These are phyloP conservation scores for Silurus glanis DNA, from an alignment of 2,113 vertebrate genomes.

Conservation along the genomic window DNA sequence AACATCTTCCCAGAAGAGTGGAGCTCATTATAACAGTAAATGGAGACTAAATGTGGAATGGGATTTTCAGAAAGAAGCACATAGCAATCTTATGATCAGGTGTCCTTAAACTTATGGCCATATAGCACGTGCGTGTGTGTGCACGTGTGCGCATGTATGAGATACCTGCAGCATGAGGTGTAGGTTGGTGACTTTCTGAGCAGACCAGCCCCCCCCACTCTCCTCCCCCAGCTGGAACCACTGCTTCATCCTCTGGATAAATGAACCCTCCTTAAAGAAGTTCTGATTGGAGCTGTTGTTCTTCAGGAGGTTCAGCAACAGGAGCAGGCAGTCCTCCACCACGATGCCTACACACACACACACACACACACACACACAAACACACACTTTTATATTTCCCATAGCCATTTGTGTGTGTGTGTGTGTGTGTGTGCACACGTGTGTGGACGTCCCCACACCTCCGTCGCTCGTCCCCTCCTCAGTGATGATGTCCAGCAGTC, in stretches of 20 bases:
- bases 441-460: conserved; percentile 70
- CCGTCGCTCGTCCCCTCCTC: conserved; percentile 96
- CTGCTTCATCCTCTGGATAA: conserved; percentile 96
- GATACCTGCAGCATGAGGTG: conserved; percentile 95
- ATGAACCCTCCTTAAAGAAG: conserved; percentile 98
- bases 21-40: no score
- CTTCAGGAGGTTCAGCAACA: conserved; percentile 90
- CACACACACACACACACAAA: not conserved
- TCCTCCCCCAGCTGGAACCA: conserved; percentile 98
- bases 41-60: no score
- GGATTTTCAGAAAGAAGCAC: no score
- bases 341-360: conserved; percentile 82
- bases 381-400: no score
- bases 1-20: no score
- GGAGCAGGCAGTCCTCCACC: conserved; percentile 94
- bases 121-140: no score
- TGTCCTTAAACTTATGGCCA: no score
- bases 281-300: conserved; percentile 99
- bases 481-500: conserved; percentile 92
- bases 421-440: not conserved
- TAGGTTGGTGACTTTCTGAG: conserved; percentile 97
- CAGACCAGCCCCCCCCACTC: conserved; percentile 95
- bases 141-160: no score
- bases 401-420: no score
- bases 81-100: no score